Conservation (phyloP, 2,113 vertebrate species). For the Solea senegalensis region DNA sequence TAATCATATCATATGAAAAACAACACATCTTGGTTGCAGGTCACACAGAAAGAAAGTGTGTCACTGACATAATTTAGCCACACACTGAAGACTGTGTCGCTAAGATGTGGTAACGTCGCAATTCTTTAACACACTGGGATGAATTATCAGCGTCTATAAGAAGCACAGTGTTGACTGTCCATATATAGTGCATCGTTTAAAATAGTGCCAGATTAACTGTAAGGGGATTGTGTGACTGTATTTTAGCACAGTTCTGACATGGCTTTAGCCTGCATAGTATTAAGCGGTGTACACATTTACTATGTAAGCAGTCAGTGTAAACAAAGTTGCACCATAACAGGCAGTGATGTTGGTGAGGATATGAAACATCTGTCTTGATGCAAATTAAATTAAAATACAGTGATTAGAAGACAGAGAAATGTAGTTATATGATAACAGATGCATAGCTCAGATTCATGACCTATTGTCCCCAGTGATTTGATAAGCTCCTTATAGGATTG, state of each 20-base stretch:
- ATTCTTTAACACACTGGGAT: slow-evolving; percentile 26
- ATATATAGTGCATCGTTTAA: slow-evolving; percentile 46
- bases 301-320: not conserved
- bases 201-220: slow-evolving; percentile 63
- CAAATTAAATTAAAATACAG: not conserved
- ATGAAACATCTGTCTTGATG: not conserved
- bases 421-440: not conserved
- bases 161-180: slow-evolving; percentile 36
- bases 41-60: no score
- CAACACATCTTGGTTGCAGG: no score
- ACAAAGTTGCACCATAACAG: not conserved
- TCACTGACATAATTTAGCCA: slow-evolving; percentile 25
- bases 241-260: not conserved
- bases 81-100: slow-evolving; percentile 22
- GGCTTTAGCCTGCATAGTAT: not conserved
- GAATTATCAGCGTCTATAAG: slow-evolving; percentile 8
- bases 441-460: not conserved
- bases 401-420: no score
- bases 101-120: slow-evolving; percentile 48
- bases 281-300: not conserved
- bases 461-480: not conserved
- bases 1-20: no score
- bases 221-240: slow-evolving; percentile 63
- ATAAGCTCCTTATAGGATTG: not conserved
- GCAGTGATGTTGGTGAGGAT: not conserved